These are phyloP conservation scores for Hestina assimilis DNA, from an alignment of 1,140 invertebrate genomes.

Conservation along the genomic window DNA sequence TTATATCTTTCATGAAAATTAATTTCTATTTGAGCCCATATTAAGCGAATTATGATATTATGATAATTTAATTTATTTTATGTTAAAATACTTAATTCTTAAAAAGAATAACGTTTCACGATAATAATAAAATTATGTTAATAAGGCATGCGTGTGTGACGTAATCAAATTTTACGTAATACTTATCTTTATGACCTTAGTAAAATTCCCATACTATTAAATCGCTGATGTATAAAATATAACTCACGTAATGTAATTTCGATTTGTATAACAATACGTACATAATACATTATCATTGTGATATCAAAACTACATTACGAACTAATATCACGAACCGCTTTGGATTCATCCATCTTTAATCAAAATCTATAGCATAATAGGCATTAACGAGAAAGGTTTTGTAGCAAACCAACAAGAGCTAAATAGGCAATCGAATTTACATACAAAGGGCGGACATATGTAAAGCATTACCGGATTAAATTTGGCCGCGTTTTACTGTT, in stretches of 20 bases:
- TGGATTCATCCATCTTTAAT: too few species aligned
- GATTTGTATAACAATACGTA: neutral
- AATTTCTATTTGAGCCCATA: neutral
- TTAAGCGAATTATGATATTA: too few species aligned
- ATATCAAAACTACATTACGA: too few species aligned
- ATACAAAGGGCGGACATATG: neutral
- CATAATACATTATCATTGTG: too few species aligned
- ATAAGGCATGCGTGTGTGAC: neutral
- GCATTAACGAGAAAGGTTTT: too few species aligned
- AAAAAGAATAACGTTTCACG: neutral
- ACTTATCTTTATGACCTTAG: neutral
- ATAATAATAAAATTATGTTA: too few species aligned
- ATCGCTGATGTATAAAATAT: neutral
- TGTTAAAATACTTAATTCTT: neutral
- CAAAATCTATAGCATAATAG: too few species aligned
- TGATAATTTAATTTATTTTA: too few species aligned
- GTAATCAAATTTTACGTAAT: neutral
- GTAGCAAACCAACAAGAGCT: neutral
- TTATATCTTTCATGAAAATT: neutral
- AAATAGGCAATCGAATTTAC: constrained; percentile 9
- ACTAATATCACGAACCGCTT: too few species aligned
- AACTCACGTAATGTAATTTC: neutral
- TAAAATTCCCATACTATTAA: neutral
- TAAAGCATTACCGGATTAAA: constrained; percentile 7
- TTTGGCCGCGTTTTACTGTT: neutral